Evolutionary conservation across 2,888 invertebrate species (phyloP).

Genomic region (Drosophila sordidula): DNA sequence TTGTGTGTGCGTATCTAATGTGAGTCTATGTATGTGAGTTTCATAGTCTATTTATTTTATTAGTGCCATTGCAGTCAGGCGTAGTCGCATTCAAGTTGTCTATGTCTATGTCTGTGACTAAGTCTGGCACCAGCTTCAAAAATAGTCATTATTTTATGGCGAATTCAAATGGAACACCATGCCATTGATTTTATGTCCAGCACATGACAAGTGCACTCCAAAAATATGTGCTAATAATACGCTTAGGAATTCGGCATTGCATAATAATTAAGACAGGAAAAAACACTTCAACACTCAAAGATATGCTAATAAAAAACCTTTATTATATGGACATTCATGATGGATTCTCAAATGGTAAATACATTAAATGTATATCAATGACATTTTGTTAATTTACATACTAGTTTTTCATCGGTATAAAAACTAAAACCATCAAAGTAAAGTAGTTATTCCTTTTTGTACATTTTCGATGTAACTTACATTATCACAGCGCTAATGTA

Average conservation of each 20-base stretch:
- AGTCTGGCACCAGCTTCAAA: conserved; percentile 6
- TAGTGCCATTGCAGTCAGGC: conserved; percentile 42
- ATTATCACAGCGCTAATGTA: no score
- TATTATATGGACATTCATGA: no score
- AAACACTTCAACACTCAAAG: no score
- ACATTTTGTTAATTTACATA: no score
- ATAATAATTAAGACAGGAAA: no score
- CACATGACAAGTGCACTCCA: background rate
- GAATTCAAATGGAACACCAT: conserved; percentile 16
- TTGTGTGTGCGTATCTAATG: background rate
- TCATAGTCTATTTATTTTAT: conserved; percentile 69
- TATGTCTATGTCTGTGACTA: conserved; percentile 6
- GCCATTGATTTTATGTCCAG: conserved; percentile 10
- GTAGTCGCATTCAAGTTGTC: conserved; percentile 20
- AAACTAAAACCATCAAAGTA: no score
- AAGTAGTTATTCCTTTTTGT: no score
- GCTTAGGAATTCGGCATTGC: background rate
- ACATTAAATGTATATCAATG: no score
- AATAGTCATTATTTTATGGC: conserved; percentile 12
- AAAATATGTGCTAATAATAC: background rate
- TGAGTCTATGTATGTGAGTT: conserved; percentile 14
- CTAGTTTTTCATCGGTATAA: no score
- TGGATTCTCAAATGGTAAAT: no score
- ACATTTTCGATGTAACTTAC: no score
- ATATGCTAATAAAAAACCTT: no score